Percentiles rank a stretch among this genome's conserved stretches.
phyloP scores from a whole-genome alignment of 2,888 invertebrate genomes.

The Drosophila borealis region DNA sequence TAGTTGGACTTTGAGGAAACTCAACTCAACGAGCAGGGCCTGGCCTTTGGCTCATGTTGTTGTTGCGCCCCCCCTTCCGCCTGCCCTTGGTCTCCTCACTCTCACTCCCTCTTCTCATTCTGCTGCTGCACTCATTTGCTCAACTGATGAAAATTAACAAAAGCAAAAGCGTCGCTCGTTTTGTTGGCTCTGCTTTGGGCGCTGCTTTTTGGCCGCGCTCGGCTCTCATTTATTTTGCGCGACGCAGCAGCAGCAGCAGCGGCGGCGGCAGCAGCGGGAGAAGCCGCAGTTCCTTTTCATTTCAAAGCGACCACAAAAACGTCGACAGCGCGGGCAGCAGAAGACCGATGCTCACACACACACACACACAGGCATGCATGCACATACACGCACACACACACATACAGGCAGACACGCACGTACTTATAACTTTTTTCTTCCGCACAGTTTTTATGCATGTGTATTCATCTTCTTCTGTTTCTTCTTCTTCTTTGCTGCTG shows the following conservation, averaged over 20 bases:
- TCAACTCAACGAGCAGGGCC: slow-evolving; percentile 10
- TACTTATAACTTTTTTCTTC: slow-evolving; percentile 68
- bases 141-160: slow-evolving; percentile 70
- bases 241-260: slow-evolving; percentile 11
- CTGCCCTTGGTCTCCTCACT: slow-evolving; percentile 1
- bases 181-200: slow-evolving; percentile 41
- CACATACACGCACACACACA: slow-evolving; percentile 22
- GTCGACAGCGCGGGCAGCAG: slow-evolving; percentile 28
- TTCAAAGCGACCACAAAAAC: slow-evolving; percentile 54
- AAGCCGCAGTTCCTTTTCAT: slow-evolving; percentile 67
- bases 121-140: slow-evolving; percentile 49
- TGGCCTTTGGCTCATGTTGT: slow-evolving; percentile 6
- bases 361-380: slow-evolving; percentile 14
- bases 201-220: slow-evolving; percentile 47
- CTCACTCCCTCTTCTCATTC: not conserved
- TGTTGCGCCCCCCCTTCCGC: not conserved
- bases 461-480: slow-evolving; percentile 43
- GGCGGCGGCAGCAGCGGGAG: slow-evolving; percentile 16
- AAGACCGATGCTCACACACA: slow-evolving; percentile 31
- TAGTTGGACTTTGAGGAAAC: slow-evolving; percentile 35
- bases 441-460: slow-evolving; percentile 70
- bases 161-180: slow-evolving; percentile 50
- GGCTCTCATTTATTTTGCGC: slow-evolving; percentile 67
- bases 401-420: slow-evolving; percentile 58
- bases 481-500: slow-evolving; percentile 22